phyloP scores from a whole-genome alignment of 2,113 vertebrate genomes.

The Ellobius talpinus region DNA sequence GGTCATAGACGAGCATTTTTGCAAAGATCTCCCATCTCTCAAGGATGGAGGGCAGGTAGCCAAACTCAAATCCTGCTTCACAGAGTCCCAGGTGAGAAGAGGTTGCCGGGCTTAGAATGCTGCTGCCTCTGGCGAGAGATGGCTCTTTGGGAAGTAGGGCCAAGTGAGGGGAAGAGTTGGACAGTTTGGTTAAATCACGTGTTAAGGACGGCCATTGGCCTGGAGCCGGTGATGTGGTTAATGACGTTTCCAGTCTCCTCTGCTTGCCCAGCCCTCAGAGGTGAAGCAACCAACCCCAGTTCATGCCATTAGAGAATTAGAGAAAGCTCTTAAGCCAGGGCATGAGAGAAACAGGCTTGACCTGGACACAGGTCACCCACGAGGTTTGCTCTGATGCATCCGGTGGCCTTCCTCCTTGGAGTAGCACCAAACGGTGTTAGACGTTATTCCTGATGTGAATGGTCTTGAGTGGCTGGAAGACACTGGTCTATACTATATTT shows the following conservation, averaged over 20 bases:
- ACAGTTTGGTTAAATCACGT: constrained; percentile 12
- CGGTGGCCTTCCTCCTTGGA: neutral
- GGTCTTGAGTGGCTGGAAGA: neutral
- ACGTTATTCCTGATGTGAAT: neutral
- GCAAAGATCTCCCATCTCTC: constrained; percentile 40
- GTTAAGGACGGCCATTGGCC: neutral
- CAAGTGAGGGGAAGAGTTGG: neutral
- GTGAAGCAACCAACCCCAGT: neutral
- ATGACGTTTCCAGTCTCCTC: constrained; percentile 44
- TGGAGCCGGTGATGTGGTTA: neutral
- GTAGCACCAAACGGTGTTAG: neutral
- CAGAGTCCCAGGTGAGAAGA: neutral
- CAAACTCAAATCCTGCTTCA: neutral
- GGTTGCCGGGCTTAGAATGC: neutral
- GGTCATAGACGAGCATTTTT: neutral
- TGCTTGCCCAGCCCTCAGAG: neutral
- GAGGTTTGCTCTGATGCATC: neutral
- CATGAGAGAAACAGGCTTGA: neutral
- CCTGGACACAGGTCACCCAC: neutral
- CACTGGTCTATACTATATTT: constrained; percentile 7
- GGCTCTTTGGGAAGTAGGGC: neutral
- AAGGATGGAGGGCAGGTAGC: constrained; percentile 2
- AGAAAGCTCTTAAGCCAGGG: neutral
- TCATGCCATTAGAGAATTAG: neutral
- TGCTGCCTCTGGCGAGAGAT: neutral